Evolutionary conservation across 1,140 invertebrate genomes (phyloP).

Genomic region (Bombus impatiens): DNA sequence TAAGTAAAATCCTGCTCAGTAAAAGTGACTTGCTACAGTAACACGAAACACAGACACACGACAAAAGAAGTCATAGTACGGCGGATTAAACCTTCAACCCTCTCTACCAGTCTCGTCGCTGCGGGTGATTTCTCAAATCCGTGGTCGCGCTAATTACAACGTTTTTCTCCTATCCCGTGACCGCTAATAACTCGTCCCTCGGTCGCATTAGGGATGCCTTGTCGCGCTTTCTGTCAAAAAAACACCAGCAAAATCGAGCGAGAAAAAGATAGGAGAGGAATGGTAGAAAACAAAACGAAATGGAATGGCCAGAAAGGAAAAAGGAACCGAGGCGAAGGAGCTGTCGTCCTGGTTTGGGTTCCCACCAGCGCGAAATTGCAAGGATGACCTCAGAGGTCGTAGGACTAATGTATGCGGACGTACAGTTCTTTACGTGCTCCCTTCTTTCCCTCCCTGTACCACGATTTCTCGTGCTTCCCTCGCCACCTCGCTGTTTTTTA

Average conservation of each 20-base stretch:
- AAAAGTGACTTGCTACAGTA: too few relatives aligned
- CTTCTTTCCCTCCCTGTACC: conserved; percentile 37
- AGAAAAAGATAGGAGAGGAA: neutral
- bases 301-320: neutral
- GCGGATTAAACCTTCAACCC: conserved; percentile 9
- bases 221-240: conserved; percentile 27
- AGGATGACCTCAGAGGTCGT: conserved; percentile 69
- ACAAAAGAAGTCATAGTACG: too few relatives aligned
- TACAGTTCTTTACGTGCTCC: conserved; percentile 68
- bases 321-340: conserved; percentile 25
- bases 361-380: conserved; percentile 66
- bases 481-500: conserved; percentile 20
- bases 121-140: conserved; percentile 56
- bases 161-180: conserved; percentile 49
- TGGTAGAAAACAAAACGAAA: conserved; percentile 6
- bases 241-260: conserved; percentile 25
- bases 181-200: conserved; percentile 58
- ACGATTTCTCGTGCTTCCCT: conserved; percentile 47
- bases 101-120: neutral
- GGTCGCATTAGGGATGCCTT: conserved; percentile 45
- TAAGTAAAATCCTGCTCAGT: too few relatives aligned
- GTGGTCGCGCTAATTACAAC: conserved; percentile 53
- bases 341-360: conserved; percentile 63
- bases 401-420: conserved; percentile 71
- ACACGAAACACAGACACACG: too few relatives aligned